A percentile compares a stretch with the other conserved stretches of the same genome.
These are phyloP conservation scores for Calidris pugnax DNA, from an alignment of 2,113 vertebrate species.

Conservation along the genomic window DNA sequence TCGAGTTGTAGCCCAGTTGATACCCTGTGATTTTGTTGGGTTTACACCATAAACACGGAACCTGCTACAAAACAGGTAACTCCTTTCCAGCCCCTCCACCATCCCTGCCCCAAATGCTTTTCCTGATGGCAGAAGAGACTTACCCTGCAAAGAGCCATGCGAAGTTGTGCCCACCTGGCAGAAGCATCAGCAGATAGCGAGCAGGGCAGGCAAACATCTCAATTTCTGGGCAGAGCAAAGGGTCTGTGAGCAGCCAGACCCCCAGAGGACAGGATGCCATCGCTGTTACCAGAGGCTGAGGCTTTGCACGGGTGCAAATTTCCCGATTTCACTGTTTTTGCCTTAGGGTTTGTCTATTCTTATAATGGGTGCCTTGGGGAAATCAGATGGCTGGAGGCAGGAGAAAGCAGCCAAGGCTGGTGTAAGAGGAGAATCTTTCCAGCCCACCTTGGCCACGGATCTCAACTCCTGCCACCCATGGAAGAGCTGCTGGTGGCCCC, in stretches of 20 bases:
- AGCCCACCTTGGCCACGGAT: fast-evolving
- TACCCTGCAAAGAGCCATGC: fast-evolving
- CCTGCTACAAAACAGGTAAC: neutral
- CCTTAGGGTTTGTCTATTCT: neutral
- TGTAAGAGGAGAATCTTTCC: neutral
- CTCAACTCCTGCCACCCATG: neutral
- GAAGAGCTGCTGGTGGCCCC: fast-evolving
- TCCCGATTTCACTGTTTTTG: neutral
- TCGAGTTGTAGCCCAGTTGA: fast-evolving
- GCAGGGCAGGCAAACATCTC: neutral
- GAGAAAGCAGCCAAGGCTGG: neutral
- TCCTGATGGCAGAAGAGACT: neutral
- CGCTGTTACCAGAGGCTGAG: neutral
- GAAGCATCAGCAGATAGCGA: neutral
- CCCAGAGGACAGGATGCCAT: neutral
- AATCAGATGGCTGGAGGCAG: neutral
- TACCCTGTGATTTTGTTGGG: fast-evolving
- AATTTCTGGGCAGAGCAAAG: neutral
- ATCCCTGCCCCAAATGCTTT: neutral
- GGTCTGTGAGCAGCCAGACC: neutral
- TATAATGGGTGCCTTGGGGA: neutral
- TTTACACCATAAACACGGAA: neutral
- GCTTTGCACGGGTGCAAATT: neutral
- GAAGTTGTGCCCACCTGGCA: neutral
- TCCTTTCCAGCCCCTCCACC: neutral